These are phyloP conservation scores for Nipponia nippon DNA, from an alignment of 2,113 vertebrate genomes.

Conservation along the genomic window DNA sequence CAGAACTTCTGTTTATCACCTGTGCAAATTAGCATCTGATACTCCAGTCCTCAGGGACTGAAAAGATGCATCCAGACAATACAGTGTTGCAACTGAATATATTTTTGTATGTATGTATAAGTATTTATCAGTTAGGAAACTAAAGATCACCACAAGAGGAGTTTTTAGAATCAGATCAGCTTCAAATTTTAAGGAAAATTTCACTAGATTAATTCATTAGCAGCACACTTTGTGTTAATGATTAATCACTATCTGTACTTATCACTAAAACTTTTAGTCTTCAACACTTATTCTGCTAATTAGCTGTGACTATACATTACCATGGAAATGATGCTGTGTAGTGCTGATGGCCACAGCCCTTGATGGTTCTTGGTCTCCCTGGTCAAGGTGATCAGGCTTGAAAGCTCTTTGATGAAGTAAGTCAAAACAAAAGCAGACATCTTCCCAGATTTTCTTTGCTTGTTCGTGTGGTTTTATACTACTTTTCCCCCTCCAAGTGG, in stretches of 20 bases:
- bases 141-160: neutral
- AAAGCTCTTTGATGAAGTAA: neutral
- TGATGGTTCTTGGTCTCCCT: neutral
- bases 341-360: neutral
- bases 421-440: neutral
- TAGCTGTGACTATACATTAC: neutral
- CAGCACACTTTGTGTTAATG: neutral
- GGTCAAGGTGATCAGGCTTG: neutral
- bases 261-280: neutral
- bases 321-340: neutral
- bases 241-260: neutral
- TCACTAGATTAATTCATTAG: neutral
- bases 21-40: neutral
- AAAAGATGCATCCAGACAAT: neutral
- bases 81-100: neutral
- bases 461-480: neutral
- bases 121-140: neutral
- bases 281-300: neutral
- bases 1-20: neutral
- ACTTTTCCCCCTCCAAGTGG: rapidly evolving
- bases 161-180: neutral
- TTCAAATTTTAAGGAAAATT: neutral
- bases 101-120: neutral
- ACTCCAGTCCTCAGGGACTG: neutral
- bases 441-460: neutral